Base-by-base conservation (phyloP, 1,140 invertebrate genomes). In the Drosophila mojavensis region DNA sequence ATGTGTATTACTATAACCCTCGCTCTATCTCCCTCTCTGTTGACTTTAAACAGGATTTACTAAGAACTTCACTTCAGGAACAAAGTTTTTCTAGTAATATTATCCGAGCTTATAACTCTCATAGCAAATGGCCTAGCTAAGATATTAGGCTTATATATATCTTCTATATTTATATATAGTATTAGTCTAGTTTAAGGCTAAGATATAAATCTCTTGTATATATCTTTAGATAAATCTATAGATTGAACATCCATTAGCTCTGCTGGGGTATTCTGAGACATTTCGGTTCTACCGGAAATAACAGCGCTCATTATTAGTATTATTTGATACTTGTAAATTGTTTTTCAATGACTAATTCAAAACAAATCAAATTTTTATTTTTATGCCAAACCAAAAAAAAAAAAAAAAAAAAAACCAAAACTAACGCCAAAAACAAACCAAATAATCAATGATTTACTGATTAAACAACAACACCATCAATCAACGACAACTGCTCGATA, bases 361-460 rank as follows among this genome's bases (percentile, higher is more conserved):
- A 63, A 43, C 61, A 58, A 70, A 70, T 13, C 43, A 60, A 71
- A 71, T 28, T 70, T 75, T 63, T 71, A 65, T 39, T 65, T 75
- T 71, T 71, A 71, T 75, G 54, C 41, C 33, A 61, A 39, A 60
- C 28, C 30, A 51, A 62, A 59, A 69, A 68, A 79, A 51, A 59
- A 64, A 71, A 83, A 30, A 30, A 30, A 30, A 30, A 30, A 69
- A 59, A 69, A 68, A 79, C 58, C 54, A 64, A 71, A 83, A 71
- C 73, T 79, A 84, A 84, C 69, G 72, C 66, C 73, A 77, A 15
- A 47, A 17, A 47, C 7, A 39, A 39, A 47, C 43, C 60, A 79
- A 79, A 36, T 41, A 53, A 79, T 78, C 51, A 26, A 75, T 41
- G 54, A 71, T 69, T 73, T 69, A 26, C 70, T 41, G 54, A 71